Base-by-base conservation (phyloP, 2,888 invertebrate genomes). In the Andrena praecox region DNA sequence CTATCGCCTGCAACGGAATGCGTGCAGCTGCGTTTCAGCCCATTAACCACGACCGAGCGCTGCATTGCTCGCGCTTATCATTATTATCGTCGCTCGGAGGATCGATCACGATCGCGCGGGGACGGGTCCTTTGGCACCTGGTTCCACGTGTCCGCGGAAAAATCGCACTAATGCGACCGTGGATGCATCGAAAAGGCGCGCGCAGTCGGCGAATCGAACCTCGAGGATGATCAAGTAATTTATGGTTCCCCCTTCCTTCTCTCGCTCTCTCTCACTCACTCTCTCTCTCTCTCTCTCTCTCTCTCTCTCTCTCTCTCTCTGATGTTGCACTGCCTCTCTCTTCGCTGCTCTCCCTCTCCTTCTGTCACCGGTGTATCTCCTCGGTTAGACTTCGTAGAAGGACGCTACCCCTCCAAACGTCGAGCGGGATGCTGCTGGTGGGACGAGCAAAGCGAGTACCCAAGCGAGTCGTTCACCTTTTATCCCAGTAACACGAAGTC, bases 401-500 rank as follows among this genome's bases (percentile, higher is more conserved):
- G 89, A 85, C 87, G 89, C 91, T 90, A 91, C 91, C 92, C 90
- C 91, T 91, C 90, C 90, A 89, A 90, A 89, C 90, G 89, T 87
- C 86, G 89, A 90, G 90, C 91, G 90, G 89, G 91, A 91, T 91
- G 91, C 91, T 91, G 91, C 88, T 83, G 91, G 89, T 89, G 90
- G 90, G 89, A 91, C 91, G 88, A 89, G 88, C 86, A 74, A 67
- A 70, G 56, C 80, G 86, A 84, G 90, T 89, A 89, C 89, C 89
- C 87, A 82, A 89, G 91, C 89, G 91, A 92, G 93, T 93, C 93
- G 91, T 94, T 94, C 93, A 94, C 93, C 93, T 94, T 93, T 94
- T 94, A 94, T 94, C 93, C 93, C 93, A 94, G 93, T 94, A 93
- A 93, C 93, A 93, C 93, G 91, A 92, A 93, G 92, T 92, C 91